Evolutionary conservation across 2,888 invertebrate species (phyloP).

Genomic region (Tanytarsus gracilentus): DNA sequence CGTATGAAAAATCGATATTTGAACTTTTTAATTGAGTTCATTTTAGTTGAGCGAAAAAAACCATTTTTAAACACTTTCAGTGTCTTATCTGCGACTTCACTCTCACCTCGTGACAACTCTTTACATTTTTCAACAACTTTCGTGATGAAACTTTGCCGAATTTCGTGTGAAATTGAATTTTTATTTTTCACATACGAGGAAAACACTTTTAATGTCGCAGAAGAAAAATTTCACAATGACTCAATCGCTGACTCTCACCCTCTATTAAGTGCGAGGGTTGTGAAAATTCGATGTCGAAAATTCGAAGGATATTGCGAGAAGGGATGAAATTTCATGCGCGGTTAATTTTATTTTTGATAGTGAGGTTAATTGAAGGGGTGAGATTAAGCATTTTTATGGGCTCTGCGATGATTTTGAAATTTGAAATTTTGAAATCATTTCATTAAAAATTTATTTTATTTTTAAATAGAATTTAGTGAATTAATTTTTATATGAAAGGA

Average conservation of each 20-base stretch:
- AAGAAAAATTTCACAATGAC: slow-evolving; percentile 16
- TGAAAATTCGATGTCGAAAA: not conserved
- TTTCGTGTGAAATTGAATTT: not conserved
- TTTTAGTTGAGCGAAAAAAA: slow-evolving; percentile 6
- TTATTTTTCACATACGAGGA: slow-evolving; percentile 13
- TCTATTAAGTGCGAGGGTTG: not conserved
- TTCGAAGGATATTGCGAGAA: not conserved
- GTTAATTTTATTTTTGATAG: not conserved
- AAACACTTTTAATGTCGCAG: slow-evolving; percentile 17
- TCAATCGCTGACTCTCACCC: slow-evolving; percentile 12
- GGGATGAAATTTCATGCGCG: not conserved
- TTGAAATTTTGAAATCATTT: too few species aligned
- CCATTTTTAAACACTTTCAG: not conserved
- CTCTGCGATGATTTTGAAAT: too few species aligned
- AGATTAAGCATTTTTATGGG: not conserved
- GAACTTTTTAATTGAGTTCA: slow-evolving; percentile 24
- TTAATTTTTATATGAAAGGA: too few species aligned
- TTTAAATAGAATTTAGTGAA: too few species aligned
- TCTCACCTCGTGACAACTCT: not conserved
- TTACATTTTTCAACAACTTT: slow-evolving; percentile 9
- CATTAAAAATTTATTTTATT: too few species aligned
- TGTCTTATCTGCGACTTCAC: not conserved
- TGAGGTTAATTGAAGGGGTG: not conserved
- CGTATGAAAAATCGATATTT: slow-evolving; percentile 27
- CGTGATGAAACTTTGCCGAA: not conserved